A percentile compares a stretch with the other conserved stretches of the same genome.
Conservation (phyloP, 2,113 vertebrate genomes). For the Calonectris borealis region DNA sequence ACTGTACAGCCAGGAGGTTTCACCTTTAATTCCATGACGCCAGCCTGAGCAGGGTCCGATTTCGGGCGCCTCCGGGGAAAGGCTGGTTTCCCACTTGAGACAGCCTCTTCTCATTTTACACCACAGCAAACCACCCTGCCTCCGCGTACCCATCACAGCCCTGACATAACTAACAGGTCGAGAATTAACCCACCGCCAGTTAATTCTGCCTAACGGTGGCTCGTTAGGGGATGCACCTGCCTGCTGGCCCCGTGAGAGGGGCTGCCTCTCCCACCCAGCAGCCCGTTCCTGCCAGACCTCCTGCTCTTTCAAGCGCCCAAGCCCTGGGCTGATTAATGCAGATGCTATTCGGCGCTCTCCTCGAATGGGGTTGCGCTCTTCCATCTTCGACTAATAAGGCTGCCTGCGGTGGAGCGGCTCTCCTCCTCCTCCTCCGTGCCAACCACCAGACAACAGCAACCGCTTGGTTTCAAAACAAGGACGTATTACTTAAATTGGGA, state of each 20-base stretch:
- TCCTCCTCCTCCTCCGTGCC: slow-evolving; percentile 54
- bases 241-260: background rate
- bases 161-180: background rate
- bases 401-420: background rate
- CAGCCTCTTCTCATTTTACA: slow-evolving; percentile 1
- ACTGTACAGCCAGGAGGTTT: slow-evolving; percentile 13
- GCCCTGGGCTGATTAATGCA: slow-evolving; percentile 68
- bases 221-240: background rate
- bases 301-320: slow-evolving; percentile 56
- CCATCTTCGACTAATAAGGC: slow-evolving; percentile 78
- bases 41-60: background rate
- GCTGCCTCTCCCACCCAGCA: background rate
- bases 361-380: slow-evolving; percentile 68
- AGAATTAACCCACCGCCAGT: background rate
- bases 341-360: slow-evolving; percentile 61
- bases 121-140: background rate
- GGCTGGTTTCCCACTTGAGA: background rate
- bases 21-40: slow-evolving; percentile 18
- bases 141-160: background rate
- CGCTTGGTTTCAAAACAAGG: slow-evolving; percentile 63
- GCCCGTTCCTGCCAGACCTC: slow-evolving; percentile 27
- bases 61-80: background rate
- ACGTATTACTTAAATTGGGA: slow-evolving; percentile 70
- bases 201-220: background rate
- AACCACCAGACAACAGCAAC: slow-evolving; percentile 52